Evolutionary conservation across 1,140 invertebrate species (phyloP).

Genomic region (Drosophila busckii): DNA sequence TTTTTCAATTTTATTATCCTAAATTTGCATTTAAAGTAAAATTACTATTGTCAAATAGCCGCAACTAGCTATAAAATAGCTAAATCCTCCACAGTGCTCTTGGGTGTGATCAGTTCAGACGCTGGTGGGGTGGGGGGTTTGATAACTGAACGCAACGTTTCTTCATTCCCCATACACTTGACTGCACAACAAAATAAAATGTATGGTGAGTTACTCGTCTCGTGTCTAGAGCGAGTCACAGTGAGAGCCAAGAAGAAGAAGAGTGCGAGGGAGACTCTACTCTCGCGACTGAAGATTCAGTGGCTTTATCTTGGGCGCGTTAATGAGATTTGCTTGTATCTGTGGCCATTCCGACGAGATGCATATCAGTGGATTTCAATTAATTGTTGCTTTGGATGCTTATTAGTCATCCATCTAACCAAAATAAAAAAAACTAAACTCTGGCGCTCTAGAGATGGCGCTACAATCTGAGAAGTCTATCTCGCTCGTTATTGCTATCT

Average conservation of each 20-base stretch:
- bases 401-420: slow-evolving; percentile 76
- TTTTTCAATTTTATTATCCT: too few relatives aligned
- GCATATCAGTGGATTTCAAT: slow-evolving; percentile 74
- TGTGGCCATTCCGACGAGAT: slow-evolving; percentile 74
- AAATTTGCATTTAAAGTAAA: too few relatives aligned
- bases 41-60: too few relatives aligned
- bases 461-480: slow-evolving; percentile 25
- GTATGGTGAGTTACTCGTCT: slow-evolving; percentile 51
- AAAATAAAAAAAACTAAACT: slow-evolving; percentile 59
- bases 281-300: slow-evolving; percentile 52
- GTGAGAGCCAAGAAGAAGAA: not conserved
- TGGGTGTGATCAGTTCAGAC: too few relatives aligned
- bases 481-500: not conserved
- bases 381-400: slow-evolving; percentile 76
- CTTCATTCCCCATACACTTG: slow-evolving; percentile 65
- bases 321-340: slow-evolving; percentile 77
- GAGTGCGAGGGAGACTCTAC: slow-evolving; percentile 10
- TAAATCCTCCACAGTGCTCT: too few relatives aligned
- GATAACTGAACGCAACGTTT: too few relatives aligned
- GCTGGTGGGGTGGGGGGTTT: too few relatives aligned
- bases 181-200: slow-evolving; percentile 77
- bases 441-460: slow-evolving; percentile 42
- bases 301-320: slow-evolving; percentile 74
- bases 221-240: slow-evolving; percentile 4
- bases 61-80: too few relatives aligned